phyloP scores from a whole-genome alignment of 2,888 invertebrate species.

The Brachypterus glaber region DNA sequence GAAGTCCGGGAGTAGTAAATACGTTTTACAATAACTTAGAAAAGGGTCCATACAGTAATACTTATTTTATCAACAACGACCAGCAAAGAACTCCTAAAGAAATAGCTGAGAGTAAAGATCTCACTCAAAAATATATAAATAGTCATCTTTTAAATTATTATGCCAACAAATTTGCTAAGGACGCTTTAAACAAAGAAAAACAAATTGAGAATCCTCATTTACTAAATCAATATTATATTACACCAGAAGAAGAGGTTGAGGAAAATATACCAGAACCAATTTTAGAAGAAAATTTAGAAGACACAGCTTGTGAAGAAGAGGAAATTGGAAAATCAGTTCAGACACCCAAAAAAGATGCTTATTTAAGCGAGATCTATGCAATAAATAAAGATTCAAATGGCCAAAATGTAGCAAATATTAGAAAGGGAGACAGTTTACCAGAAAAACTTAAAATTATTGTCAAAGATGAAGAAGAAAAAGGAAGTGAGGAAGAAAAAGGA shows the following conservation, averaged over 20 bases:
- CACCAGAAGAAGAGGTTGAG: neutral
- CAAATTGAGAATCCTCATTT: slow-evolving; percentile 7
- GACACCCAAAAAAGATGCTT: slow-evolving; percentile 3
- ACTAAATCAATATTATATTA: neutral
- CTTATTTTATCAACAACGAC: slow-evolving; percentile 12
- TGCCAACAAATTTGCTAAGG: slow-evolving; percentile 26
- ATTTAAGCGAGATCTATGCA: too few relatives aligned
- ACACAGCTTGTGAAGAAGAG: slow-evolving; percentile 3
- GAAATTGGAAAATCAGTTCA: slow-evolving; percentile 8
- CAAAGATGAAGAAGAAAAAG: slow-evolving; percentile 9
- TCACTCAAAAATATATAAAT: slow-evolving; percentile 16
- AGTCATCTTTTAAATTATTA: slow-evolving; percentile 25
- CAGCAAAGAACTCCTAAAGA: slow-evolving; percentile 7
- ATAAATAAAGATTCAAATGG: too few relatives aligned
- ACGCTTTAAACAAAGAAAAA: slow-evolving; percentile 21
- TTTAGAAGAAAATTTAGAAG: slow-evolving; percentile 8
- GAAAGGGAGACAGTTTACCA: neutral
- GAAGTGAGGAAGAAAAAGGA: slow-evolving; percentile 9
- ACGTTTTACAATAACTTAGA: neutral
- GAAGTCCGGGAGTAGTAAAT: slow-evolving; percentile 10
- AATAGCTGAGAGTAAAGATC: neutral
- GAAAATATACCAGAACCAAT: neutral
- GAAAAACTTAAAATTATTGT: slow-evolving; percentile 3
- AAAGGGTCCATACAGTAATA: neutral
- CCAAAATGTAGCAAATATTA: too few relatives aligned